Evolutionary conservation across 2,113 vertebrate genomes (phyloP).

Genomic region (Heterocephalus glaber): DNA sequence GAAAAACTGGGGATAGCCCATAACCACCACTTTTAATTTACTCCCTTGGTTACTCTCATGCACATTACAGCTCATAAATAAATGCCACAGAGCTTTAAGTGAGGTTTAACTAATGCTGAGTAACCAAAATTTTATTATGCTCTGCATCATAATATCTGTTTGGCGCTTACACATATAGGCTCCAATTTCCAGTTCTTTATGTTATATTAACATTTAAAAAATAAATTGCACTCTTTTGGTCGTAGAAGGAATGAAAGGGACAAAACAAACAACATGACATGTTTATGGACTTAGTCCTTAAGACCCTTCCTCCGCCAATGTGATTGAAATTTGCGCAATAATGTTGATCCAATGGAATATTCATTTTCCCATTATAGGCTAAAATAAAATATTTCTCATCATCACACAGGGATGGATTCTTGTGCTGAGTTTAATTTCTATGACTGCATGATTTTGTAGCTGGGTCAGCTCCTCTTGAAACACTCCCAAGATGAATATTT

Average conservation of each 20-base stretch:
- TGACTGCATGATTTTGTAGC: conserved; percentile 27
- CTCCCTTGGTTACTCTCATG: not conserved
- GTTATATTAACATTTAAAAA: conserved; percentile 38
- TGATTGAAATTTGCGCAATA: not conserved
- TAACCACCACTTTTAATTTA: not conserved
- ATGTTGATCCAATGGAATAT: not conserved
- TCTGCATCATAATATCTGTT: not conserved
- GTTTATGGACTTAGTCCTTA: not conserved
- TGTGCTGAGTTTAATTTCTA: not conserved
- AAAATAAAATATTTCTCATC: not conserved
- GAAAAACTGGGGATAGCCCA: not conserved
- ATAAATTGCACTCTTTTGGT: not conserved
- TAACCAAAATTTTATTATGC: not conserved
- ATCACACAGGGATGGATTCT: not conserved
- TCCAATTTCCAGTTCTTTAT: conserved; percentile 22
- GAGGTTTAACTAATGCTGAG: not conserved
- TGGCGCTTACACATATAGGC: not conserved
- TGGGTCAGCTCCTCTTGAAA: conserved; percentile 45
- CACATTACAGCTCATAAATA: not conserved
- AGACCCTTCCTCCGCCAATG: not conserved
- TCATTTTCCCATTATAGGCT: not conserved
- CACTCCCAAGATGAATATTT: conserved; percentile 46
- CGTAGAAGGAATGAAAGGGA: not conserved
- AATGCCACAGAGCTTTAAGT: not conserved
- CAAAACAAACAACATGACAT: not conserved